Evolutionary conservation across 2,113 vertebrate species (phyloP).

Genomic region (Istiophorus platypterus): DNA sequence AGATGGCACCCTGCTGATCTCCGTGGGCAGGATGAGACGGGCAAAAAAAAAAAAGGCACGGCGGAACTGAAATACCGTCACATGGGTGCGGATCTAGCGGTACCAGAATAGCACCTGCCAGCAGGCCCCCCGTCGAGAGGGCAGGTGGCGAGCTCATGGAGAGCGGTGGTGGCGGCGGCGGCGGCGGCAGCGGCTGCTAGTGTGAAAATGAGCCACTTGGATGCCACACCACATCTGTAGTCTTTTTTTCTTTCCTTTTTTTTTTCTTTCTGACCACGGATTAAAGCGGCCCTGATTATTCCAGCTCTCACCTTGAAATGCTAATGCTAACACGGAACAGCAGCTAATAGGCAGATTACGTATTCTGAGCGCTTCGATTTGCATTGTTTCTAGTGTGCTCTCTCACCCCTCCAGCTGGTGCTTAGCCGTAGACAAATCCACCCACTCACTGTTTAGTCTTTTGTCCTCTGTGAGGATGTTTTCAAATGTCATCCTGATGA

Average conservation of each 20-base stretch:
- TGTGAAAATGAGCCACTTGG: conserved; percentile 39
- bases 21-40: conserved; percentile 3
- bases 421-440: conserved; percentile 75
- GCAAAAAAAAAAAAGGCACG: conserved; percentile 15
- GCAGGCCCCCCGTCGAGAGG: conserved; percentile 55
- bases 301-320: conserved; percentile 74
- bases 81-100: conserved; percentile 17
- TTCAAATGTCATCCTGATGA: conserved; percentile 82
- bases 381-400: conserved; percentile 71
- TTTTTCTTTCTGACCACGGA: background rate
- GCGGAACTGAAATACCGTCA: conserved; percentile 37
- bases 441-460: conserved; percentile 76
- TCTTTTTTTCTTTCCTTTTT: conserved; percentile 3
- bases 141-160: conserved; percentile 70
- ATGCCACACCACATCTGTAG: conserved; percentile 54
- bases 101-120: conserved; percentile 70
- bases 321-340: conserved; percentile 67
- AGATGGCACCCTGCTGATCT: conserved; percentile 66
- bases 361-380: conserved; percentile 55
- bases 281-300: conserved; percentile 61
- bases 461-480: conserved; percentile 77
- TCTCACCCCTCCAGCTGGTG: conserved; percentile 64
- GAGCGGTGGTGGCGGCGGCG: conserved; percentile 11
- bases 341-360: conserved; percentile 74
- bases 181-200: conserved; percentile 5